These are phyloP conservation scores for Micrastur ruficollis DNA, from an alignment of 2,797 vertebrate genomes.

Conservation along the genomic window DNA sequence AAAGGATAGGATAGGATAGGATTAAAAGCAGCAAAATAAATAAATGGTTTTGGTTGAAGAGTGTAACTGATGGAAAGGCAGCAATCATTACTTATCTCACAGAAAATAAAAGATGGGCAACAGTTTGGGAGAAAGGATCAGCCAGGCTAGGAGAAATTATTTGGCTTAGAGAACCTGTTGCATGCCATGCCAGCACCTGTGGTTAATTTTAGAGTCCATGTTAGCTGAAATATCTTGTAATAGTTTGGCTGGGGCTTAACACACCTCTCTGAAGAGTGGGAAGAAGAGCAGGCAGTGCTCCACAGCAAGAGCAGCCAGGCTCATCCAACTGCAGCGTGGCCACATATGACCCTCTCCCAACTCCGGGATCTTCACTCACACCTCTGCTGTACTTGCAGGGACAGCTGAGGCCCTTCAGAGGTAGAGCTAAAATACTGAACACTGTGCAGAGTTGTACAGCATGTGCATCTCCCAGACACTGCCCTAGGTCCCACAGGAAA, in stretches of 20 bases:
- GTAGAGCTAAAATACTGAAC: neutral
- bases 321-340: accelerated
- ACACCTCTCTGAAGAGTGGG: neutral
- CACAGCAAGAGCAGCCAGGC: neutral
- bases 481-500: neutral
- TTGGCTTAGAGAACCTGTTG: neutral
- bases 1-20: neutral
- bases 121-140: neutral
- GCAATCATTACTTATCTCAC: neutral
- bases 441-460: neutral
- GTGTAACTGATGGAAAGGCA: neutral
- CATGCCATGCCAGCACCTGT: neutral
- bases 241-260: neutral
- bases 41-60: neutral
- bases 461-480: neutral
- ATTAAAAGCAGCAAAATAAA: neutral
- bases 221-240: neutral
- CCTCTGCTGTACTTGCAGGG: neutral
- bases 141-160: neutral
- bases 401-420: neutral
- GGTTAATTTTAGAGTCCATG: neutral
- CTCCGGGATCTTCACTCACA: accelerated
- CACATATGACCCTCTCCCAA: neutral
- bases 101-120: neutral
- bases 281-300: neutral